These are phyloP conservation scores for Cettia cetti DNA, from an alignment of 2,113 vertebrate genomes.

Conservation along the genomic window DNA sequence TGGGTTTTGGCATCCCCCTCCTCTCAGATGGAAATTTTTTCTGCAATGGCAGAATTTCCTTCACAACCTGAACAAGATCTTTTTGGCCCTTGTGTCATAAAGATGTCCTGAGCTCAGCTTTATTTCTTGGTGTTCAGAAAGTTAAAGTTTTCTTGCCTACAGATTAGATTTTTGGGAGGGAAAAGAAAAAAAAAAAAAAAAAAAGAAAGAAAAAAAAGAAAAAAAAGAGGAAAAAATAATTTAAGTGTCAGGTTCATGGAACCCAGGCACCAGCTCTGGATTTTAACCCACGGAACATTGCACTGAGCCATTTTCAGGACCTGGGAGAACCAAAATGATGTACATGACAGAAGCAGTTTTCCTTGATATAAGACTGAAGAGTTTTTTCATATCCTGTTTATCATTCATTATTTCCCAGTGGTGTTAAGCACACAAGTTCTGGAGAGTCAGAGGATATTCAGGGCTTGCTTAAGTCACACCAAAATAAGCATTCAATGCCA, in stretches of 20 bases:
- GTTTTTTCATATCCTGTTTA: not conserved
- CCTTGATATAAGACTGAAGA: not conserved
- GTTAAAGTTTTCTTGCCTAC: not conserved
- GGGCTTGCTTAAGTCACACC: not conserved
- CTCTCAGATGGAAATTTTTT: not conserved
- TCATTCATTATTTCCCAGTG: not conserved
- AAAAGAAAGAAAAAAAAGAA: no score
- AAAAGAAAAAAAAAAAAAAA: no score
- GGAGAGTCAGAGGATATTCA: not conserved
- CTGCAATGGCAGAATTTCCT: not conserved
- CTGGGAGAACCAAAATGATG: not conserved
- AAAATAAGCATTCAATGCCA: not conserved
- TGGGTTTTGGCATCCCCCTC: not conserved
- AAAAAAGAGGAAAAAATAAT: no score
- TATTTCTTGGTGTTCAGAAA: not conserved
- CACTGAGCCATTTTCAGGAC: not conserved
- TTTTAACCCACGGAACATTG: not conserved
- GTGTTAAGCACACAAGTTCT: not conserved
- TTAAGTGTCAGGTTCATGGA: not conserved
- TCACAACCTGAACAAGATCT: not conserved
- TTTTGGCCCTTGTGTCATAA: not conserved
- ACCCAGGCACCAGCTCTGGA: not conserved
- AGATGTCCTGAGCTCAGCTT: not conserved
- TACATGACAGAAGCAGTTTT: not conserved
- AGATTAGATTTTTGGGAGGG: accelerated